Conservation (phyloP, 1,140 invertebrate species). For the Halesus radiatus region DNA sequence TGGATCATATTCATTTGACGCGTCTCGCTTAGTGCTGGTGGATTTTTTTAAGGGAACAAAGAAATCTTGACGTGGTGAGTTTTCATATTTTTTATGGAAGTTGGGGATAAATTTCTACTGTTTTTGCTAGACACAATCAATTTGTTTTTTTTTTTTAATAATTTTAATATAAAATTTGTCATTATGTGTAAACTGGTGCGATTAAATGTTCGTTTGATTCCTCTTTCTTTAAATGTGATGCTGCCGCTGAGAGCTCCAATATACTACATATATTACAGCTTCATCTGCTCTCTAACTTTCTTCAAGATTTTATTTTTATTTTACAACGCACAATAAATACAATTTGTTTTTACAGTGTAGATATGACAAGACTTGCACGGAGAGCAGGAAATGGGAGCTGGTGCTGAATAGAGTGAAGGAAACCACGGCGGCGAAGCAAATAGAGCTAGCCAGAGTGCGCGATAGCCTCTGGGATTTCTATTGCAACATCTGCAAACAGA, state of each 20-base stretch:
- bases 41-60: slow-evolving; percentile 12
- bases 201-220: no score
- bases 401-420: slow-evolving; percentile 66
- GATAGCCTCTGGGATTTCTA: slow-evolving; percentile 66
- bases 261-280: no score
- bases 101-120: neutral
- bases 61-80: neutral
- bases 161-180: no score
- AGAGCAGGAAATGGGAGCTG: slow-evolving; percentile 67
- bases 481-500: slow-evolving; percentile 66
- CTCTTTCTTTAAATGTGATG: no score
- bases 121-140: no score
- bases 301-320: no score
- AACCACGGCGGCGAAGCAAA: slow-evolving; percentile 63
- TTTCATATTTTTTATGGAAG: neutral
- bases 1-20: slow-evolving; percentile 24
- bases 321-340: no score
- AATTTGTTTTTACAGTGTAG: no score
- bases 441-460: slow-evolving; percentile 65
- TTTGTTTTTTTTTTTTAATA: no score
- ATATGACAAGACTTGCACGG: slow-evolving; percentile 62
- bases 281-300: no score
- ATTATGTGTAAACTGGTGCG: no score
- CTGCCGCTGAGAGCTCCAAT: no score
- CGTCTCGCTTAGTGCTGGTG: neutral